These are phyloP conservation scores for Drosophila anomalata DNA, from an alignment of 2,888 invertebrate genomes.

Conservation along the genomic window DNA sequence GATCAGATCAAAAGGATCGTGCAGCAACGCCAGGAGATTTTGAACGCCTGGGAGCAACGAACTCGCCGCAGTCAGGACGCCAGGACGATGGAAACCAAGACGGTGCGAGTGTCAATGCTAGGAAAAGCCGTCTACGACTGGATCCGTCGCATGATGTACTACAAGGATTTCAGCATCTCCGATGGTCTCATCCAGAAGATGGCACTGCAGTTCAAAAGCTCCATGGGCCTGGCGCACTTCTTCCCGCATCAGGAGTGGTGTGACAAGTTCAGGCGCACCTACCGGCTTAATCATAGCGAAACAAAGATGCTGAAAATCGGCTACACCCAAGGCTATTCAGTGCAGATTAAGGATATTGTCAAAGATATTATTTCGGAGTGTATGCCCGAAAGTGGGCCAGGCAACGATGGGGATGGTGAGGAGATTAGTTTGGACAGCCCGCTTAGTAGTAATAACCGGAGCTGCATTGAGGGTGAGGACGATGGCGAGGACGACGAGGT, in stretches of 20 bases:
- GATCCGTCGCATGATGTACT: constrained; percentile 83
- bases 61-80: constrained; percentile 77
- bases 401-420: constrained; percentile 20
- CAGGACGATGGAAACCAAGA: constrained; percentile 77
- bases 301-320: constrained; percentile 78
- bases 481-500: constrained; percentile 37
- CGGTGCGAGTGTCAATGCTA: constrained; percentile 80
- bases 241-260: constrained; percentile 82
- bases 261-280: constrained; percentile 79
- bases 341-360: constrained; percentile 81
- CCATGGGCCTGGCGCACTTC: constrained; percentile 79
- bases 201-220: constrained; percentile 81
- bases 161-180: constrained; percentile 80
- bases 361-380: constrained; percentile 76
- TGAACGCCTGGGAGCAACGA: constrained; percentile 82
- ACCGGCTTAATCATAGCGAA: constrained; percentile 75
- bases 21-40: constrained; percentile 77
- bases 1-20: constrained; percentile 83
- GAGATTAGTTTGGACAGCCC: constrained; percentile 43
- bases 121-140: constrained; percentile 82
- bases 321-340: constrained; percentile 79
- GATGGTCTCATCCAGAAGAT: constrained; percentile 82
- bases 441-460: constrained; percentile 21
- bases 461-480: constrained; percentile 13
- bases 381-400: constrained; percentile 40